Percentiles rank a stretch among this genome's conserved stretches.
Evolutionary conservation across 2,797 vertebrate genomes (phyloP).

Genomic region (Catharus ustulatus): DNA sequence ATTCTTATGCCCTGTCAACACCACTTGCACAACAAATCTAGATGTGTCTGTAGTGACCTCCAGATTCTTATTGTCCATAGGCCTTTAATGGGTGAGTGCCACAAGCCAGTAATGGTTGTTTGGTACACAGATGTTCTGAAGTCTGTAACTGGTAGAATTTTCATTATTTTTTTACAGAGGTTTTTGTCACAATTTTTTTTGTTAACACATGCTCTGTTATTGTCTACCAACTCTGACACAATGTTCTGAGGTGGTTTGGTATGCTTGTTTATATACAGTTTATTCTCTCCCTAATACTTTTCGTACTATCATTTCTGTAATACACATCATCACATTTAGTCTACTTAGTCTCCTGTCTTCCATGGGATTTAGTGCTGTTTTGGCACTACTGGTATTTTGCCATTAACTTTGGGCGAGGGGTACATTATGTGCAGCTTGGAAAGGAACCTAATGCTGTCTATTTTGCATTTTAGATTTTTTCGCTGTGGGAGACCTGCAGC

Average conservation of each 20-base stretch:
- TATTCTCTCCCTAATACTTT: neutral
- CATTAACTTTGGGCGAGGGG: neutral
- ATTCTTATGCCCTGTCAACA: neutral
- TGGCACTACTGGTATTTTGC: neutral
- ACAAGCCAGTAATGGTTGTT: neutral
- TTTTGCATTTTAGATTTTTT: neutral
- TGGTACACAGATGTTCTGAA: neutral
- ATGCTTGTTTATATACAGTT: neutral
- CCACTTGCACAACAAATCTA: neutral
- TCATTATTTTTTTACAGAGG: neutral
- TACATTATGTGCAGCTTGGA: neutral
- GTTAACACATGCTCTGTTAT: neutral
- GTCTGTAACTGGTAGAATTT: neutral
- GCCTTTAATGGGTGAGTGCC: neutral
- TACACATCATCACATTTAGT: neutral
- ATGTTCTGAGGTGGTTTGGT: neutral
- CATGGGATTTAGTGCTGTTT: neutral
- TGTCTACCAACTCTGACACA: neutral
- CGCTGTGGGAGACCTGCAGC: neutral
- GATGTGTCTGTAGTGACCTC: neutral
- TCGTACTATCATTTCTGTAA: neutral
- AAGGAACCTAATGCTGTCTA: neutral
- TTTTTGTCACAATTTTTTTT: neutral
- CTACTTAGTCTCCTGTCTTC: neutral
- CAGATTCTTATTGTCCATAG: neutral